Evolutionary conservation across 2,113 vertebrate species (phyloP), one percentile per base, ranked within the genome.

Genomic region (Candoia aspera): DNA sequence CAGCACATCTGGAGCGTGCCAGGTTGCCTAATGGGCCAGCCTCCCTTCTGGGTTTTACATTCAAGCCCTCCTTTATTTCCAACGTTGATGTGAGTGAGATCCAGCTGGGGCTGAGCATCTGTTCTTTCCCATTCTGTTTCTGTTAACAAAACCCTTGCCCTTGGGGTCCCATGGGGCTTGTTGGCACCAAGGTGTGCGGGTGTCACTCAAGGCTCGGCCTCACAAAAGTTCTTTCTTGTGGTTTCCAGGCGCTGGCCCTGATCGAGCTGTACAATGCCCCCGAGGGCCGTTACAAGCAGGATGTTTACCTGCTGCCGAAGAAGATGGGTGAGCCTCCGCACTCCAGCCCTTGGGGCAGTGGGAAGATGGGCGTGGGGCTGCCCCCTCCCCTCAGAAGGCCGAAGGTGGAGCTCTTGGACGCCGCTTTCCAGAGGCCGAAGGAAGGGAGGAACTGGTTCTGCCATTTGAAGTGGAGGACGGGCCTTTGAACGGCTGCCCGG

Each of bases 211-310:
- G 1, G 6, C 26, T 46, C n/a, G 10, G 9, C 60, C 4, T 19
- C 60, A 62, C 60, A 62, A 19, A 73, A 5, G 15, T 19, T 6
- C 86, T 91, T n/a, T 37, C 90, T 62, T 93, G 87, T 92, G 59
- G 42, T 93, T 94, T 91, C 95, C 95, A 99, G 99, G 99, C 99
- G 73, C 96, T 99, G 91, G 99, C 99, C 92, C 96, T 99, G 97
- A 99, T 99, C 97, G 99, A 99, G 96, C 98, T 99, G 15, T 99
- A 99, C 97, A 99, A 99, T 8, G 99, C 99, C 86, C 99, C 99
- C 0, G 99, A 99, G 93, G 99, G 99, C 91, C 98, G 99, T 94
- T 99, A 99, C 97, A 99, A 99, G 93, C 99, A 99, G 94, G 99
- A 99, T 46, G 99, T 99, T 84, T 99, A 99, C 97, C 96, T 99